Percentiles rank a stretch among this genome's conserved stretches.
Conservation (phyloP, 2,888 invertebrate species). For the Altica lythri region DNA sequence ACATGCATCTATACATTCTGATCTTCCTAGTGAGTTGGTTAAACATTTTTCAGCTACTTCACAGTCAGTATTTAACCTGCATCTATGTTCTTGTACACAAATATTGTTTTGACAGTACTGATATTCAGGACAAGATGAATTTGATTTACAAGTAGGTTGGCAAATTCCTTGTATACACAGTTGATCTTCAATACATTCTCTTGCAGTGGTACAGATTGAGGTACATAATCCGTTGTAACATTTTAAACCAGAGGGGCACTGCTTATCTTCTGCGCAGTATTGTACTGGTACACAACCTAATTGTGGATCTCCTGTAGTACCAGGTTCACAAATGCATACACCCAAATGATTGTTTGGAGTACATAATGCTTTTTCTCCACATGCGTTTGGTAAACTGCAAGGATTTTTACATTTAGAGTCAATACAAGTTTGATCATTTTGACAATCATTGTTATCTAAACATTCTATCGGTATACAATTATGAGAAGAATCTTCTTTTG, state of each 20-base stretch:
- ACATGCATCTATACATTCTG: conserved; percentile 78
- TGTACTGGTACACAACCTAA: conserved; percentile 83
- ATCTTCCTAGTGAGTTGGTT: conserved; percentile 70
- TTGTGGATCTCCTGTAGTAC: conserved; percentile 84
- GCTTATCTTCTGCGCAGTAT: conserved; percentile 78
- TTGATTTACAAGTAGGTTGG: conserved; percentile 79
- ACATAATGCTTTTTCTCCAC: conserved; percentile 81
- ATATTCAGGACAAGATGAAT: conserved; percentile 81
- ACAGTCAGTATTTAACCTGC: conserved; percentile 75
- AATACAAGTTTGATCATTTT: conserved; percentile 72
- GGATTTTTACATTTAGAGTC: conserved; percentile 81
- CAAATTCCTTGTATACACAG: conserved; percentile 85
- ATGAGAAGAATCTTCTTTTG: conserved; percentile 74
- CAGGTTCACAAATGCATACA: conserved; percentile 81
- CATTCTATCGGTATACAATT: conserved; percentile 79
- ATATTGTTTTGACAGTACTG: conserved; percentile 84
- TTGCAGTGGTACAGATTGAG: conserved; percentile 75
- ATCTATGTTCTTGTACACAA: conserved; percentile 81
- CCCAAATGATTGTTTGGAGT: conserved; percentile 77
- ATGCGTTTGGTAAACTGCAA: conserved; percentile 79
- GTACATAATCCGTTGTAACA: conserved; percentile 83
- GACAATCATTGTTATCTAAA: conserved; percentile 76
- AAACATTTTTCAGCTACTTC: conserved; percentile 73
- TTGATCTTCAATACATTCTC: conserved; percentile 86
- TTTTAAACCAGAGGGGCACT: conserved; percentile 83